A percentile compares a stretch with the other conserved stretches of the same genome.
These are phyloP conservation scores for Numenius phaeopus DNA, from an alignment of 2,797 vertebrate species.

Conservation along the genomic window DNA sequence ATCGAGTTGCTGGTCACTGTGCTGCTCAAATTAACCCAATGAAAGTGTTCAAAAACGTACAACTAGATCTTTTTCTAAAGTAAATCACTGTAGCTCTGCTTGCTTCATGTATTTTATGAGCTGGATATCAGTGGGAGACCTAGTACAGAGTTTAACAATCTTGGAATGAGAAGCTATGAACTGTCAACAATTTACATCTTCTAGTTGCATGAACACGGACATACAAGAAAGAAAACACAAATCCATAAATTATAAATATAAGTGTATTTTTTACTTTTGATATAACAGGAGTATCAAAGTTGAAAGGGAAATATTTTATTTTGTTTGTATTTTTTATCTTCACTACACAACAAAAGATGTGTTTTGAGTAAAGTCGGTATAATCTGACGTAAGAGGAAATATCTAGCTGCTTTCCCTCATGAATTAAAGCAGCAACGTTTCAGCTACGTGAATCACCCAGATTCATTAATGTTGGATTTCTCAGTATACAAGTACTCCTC, in stretches of 20 bases:
- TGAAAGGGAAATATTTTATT: background rate
- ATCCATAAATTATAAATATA: background rate
- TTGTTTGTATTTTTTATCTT: background rate
- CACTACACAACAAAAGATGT: background rate
- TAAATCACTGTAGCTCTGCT: background rate
- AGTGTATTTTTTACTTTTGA: background rate
- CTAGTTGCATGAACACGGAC: background rate
- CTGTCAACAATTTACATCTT: background rate
- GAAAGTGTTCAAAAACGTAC: background rate
- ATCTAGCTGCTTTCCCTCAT: background rate
- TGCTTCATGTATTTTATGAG: background rate
- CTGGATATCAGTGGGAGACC: background rate
- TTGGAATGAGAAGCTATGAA: background rate
- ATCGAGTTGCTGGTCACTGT: rapidly evolving
- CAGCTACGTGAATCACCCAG: background rate
- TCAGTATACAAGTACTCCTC: background rate
- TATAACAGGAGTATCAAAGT: background rate
- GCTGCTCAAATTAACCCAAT: background rate
- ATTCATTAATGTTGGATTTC: background rate
- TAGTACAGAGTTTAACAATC: background rate
- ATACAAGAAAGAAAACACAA: background rate
- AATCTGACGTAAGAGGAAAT: background rate
- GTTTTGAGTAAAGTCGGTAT: background rate
- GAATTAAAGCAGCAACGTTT: background rate
- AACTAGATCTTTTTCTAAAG: background rate